Conservation (phyloP, 2,888 invertebrate species). For the Incurvaria masculella region DNA sequence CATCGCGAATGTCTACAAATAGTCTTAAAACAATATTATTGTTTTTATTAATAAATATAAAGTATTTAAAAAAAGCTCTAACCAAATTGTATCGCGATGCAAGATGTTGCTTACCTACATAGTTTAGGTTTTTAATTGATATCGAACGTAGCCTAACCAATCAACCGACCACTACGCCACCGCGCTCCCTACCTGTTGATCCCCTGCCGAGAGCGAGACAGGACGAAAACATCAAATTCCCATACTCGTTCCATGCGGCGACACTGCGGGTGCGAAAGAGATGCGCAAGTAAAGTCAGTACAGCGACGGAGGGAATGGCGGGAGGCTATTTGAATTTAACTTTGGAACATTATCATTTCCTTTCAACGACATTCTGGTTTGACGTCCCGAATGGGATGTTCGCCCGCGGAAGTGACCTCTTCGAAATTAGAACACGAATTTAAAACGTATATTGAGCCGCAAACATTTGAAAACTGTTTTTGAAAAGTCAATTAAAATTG, state of each 20-base stretch:
- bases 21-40: not conserved
- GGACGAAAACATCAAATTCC: constrained; percentile 55
- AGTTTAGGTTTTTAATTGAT: no score
- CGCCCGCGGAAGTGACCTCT: constrained; percentile 17
- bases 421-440: not conserved
- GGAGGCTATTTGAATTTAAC: not conserved
- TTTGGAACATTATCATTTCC: not conserved
- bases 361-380: constrained; percentile 16
- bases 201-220: constrained; percentile 34
- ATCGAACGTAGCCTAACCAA: constrained; percentile 27
- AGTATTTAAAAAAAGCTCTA: constrained; percentile 1
- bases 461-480: no score
- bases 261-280: constrained; percentile 23
- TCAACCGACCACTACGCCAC: constrained; percentile 20
- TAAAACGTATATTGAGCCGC: no score
- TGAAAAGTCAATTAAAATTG: no score
- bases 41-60: not conserved
- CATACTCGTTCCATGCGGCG: constrained; percentile 45
- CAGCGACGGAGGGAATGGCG: not conserved
- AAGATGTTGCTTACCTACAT: no score
- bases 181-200: constrained; percentile 31
- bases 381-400: constrained; percentile 30
- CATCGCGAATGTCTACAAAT: no score
- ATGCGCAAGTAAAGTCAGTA: constrained; percentile 28
- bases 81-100: no score